Evolutionary conservation across 2,888 invertebrate genomes (phyloP), one percentile per base, ranked within the genome.

Genomic region (Sussaba pulchella): DNA sequence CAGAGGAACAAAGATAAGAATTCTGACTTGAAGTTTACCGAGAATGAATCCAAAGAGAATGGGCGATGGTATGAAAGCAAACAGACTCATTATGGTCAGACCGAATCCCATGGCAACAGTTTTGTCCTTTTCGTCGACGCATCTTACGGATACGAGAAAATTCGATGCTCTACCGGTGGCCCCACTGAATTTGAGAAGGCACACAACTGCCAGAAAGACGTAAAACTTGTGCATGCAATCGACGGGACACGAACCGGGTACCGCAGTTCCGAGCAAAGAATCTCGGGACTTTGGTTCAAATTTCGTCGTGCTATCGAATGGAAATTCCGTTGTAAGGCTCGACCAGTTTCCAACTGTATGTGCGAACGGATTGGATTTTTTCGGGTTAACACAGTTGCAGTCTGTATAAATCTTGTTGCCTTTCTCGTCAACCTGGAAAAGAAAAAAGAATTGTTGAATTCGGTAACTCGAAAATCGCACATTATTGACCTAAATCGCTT

Each of bases 21-120:
- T 41, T n/a, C n/a, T n/a, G n/a, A n/a, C n/a, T n/a, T n/a, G n/a
- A n/a, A n/a, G n/a, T 88, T 91, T 91, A 94, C 95, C 95, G 85
- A 96, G 93, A 71, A 96, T 94, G 86, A 94, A 95, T 70, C 96
- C 96, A 87, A 96, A 96, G 75, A 96, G 93, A 83, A 97, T 95
- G 0, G 96, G 96, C 61, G 96, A 95, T 0, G 96, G 96, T 85
- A 96, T 95, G 87, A 96, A 95, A 9, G 96, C 95, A 85, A 95
- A 94, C 73, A 96, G 92, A 81, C 95, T 95, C 93, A 95, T 94
- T 85, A 96, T 93, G 89, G 94, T 95, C 83, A 96, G 92, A 26
- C 95, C 94, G 76, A 96, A 94, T 36, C 96, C 96, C 94, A 96
- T 95, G 1, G 96, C 95, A 0, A 95, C 94, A 0, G 96, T 94